Evolutionary conservation across 2,113 vertebrate genomes (phyloP), one percentile per base, ranked within the genome.

Genomic region (Arothron firmamentum): DNA sequence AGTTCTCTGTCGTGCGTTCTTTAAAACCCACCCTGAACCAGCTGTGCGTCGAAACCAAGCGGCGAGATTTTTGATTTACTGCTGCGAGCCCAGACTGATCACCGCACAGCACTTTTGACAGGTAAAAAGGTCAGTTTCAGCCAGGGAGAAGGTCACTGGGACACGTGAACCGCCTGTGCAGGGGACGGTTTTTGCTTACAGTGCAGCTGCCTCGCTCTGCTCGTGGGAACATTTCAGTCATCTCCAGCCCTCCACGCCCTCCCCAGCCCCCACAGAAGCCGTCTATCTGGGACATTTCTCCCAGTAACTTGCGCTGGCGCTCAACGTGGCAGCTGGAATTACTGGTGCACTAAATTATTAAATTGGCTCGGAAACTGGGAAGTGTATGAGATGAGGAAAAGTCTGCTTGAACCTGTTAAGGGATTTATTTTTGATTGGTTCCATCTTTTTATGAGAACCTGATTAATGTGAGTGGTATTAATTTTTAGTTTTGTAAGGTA

Each of bases 181-280:
- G 67, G 45, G 65, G 71, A 84, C 80, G 85, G 79, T 89, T 87
- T 90, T 88, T 81, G 69, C 73, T 90, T 89, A 86, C 89, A 88
- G 67, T 77, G 87, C 89, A 91, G 89, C 88, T 88, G 87, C 80
- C 85, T 63, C 58, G n/a, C 43, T 81, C 80, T 52, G 74, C 84
- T 81, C 56, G 66, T 88, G 85, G 82, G 87, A 87, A 88, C 71
- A 84, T 85, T 80, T 82, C 58, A 78, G 78, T 62, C 68, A 67
- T 66, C 75, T 71, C 67, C 49, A 56, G 48, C 34, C 45, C 66
- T 63, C 65, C 12, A 20, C 45, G 45, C 25, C 42, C 21, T n/a
- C 7, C 3, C 47, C 10, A 11, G 1, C 52, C 58, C 56, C 69
- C 57, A 14, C 65, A 11, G 46, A 74, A 6, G 12, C 45, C 34